These are phyloP conservation scores for Antheraea pernyi DNA, from an alignment of 1,140 invertebrate species.

Conservation along the genomic window DNA sequence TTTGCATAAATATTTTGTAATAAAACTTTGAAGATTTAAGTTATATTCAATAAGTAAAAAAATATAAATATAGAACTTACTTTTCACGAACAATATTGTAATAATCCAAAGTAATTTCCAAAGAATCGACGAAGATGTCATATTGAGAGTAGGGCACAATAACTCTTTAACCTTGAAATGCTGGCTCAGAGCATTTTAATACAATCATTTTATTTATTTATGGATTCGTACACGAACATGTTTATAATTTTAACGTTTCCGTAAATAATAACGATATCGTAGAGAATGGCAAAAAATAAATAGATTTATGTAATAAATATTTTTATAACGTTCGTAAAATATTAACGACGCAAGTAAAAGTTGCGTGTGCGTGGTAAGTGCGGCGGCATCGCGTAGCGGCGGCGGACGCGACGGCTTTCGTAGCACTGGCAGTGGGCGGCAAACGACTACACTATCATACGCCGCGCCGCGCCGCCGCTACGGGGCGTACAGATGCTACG, in stretches of 20 bases:
- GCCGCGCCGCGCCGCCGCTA: conserved; percentile 26
- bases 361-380: conserved; percentile 28
- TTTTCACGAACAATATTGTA: conserved; percentile 30
- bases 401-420: conserved; percentile 41
- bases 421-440: conserved; percentile 43
- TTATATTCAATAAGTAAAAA: background rate
- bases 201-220: background rate
- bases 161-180: background rate
- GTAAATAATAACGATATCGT: background rate
- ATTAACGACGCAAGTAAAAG: conserved; percentile 52
- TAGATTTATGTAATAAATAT: conserved; percentile 44
- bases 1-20: no score
- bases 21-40: no score
- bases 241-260: background rate
- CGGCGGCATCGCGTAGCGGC: conserved; percentile 35
- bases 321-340: conserved; percentile 62
- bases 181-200: background rate
- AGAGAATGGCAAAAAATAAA: background rate
- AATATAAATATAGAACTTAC: conserved; percentile 23
- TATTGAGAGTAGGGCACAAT: conserved; percentile 15
- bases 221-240: conserved; percentile 2
- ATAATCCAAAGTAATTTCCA: conserved; percentile 32
- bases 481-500: conserved; percentile 10
- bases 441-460: conserved; percentile 17
- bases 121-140: conserved; percentile 18